Conservation (phyloP, 1,140 invertebrate species). For the Cherax destructor region DNA sequence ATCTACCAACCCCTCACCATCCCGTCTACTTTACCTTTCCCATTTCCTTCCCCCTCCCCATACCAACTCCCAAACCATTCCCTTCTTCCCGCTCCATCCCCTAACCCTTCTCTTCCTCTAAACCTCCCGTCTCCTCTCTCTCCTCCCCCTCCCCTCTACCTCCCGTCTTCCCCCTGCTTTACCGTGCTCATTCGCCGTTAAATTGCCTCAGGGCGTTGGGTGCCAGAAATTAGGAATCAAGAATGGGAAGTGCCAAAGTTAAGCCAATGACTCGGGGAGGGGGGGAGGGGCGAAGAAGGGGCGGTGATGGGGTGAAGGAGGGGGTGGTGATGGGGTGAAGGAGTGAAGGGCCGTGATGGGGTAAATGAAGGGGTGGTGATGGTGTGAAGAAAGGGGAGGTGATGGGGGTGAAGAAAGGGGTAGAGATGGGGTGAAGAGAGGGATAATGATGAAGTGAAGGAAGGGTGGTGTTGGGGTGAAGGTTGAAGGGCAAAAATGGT, state of each 20-base stretch:
- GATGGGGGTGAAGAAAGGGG: background rate
- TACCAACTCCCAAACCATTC: background rate
- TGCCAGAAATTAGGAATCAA: slow-evolving; percentile 55
- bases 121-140: background rate
- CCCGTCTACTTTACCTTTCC: background rate
- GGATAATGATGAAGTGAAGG: too few relatives aligned
- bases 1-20: background rate
- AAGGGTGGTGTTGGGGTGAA: too few relatives aligned
- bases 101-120: background rate
- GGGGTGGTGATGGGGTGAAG: background rate
- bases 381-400: background rate
- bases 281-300: background rate
- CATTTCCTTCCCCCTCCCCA: background rate
- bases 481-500: too few relatives aligned
- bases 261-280: slow-evolving; percentile 25
- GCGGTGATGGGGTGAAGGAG: background rate
- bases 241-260: slow-evolving; percentile 57
- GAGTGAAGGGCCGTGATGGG: background rate
- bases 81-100: background rate
- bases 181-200: slow-evolving; percentile 57
- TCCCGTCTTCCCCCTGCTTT: background rate
- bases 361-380: background rate
- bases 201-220: slow-evolving; percentile 50
- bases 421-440: too few relatives aligned
- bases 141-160: background rate